Evolutionary conservation across 2,113 vertebrate genomes (phyloP).

Genomic region (Oophaga pumilio): DNA sequence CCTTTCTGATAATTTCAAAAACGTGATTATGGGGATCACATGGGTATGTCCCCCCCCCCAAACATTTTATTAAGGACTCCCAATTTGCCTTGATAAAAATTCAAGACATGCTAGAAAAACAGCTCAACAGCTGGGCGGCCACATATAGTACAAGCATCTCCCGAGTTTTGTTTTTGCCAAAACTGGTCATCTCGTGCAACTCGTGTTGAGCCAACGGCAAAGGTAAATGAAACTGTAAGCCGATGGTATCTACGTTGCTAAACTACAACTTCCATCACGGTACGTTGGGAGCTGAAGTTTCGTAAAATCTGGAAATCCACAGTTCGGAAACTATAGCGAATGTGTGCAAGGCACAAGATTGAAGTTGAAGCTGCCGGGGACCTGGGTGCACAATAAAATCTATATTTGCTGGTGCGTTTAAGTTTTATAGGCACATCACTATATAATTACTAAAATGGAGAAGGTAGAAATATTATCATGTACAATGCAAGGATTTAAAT

Average conservation of each 20-base stretch:
- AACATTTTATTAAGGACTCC: too few relatives aligned
- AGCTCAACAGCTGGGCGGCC: background rate
- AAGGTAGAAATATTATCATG: background rate
- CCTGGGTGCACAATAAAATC: constrained; percentile 79
- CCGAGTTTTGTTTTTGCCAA: too few relatives aligned
- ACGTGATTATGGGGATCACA: too few relatives aligned
- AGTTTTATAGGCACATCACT: constrained; percentile 80
- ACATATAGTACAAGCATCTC: too few relatives aligned
- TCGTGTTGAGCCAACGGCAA: too few relatives aligned
- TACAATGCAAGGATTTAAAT: background rate
- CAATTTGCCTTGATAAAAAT: too few relatives aligned
- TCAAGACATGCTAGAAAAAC: background rate
- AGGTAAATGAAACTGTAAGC: constrained; percentile 73
- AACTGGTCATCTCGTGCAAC: too few relatives aligned
- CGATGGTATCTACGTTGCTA: background rate
- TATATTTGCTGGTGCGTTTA: constrained; percentile 86
- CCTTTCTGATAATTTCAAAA: too few relatives aligned
- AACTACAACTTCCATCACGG: background rate
- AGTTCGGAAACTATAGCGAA: background rate
- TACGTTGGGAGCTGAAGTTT: background rate
- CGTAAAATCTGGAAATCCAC: background rate
- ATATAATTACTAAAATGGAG: background rate
- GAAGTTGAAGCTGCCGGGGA: constrained; percentile 37
- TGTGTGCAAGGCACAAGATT: constrained; percentile 80
- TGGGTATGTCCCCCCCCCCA: too few relatives aligned